Percentiles rank a stretch among this genome's conserved stretches.
phyloP scores from a whole-genome alignment of 2,113 vertebrate species.

The Gobio gobio region DNA sequence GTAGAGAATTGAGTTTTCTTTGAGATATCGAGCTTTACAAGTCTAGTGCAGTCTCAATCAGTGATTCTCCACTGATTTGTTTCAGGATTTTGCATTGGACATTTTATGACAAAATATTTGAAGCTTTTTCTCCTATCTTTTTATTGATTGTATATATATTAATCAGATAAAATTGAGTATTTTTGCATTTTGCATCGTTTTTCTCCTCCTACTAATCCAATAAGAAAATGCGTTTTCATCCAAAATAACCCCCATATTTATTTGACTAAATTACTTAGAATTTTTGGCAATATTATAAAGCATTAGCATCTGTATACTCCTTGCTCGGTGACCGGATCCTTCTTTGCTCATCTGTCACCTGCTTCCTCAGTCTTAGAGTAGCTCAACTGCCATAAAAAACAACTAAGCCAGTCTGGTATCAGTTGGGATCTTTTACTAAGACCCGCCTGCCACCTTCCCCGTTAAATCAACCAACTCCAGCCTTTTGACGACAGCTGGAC shows the following conservation, averaged over 20 bases:
- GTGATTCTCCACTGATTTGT: background rate
- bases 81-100: background rate
- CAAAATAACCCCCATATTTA: background rate
- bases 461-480: constrained; percentile 38
- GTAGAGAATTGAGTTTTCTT: constrained; percentile 15
- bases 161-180: too few relatives aligned
- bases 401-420: constrained; percentile 20
- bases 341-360: constrained; percentile 8
- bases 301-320: background rate
- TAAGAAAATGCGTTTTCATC: too few relatives aligned
- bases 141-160: too few relatives aligned
- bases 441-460: constrained; percentile 56
- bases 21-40: constrained; percentile 10
- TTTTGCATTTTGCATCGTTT: too few relatives aligned
- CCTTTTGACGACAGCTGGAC: constrained; percentile 71
- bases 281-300: background rate
- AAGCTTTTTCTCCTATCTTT: background rate
- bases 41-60: background rate
- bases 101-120: background rate
- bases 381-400: constrained; percentile 21
- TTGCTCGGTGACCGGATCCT: background rate
- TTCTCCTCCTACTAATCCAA: too few relatives aligned
- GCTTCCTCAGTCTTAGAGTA: background rate
- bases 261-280: background rate
- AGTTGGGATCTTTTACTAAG: constrained; percentile 26